A percentile compares a stretch with the other conserved stretches of the same genome.
Conservation (phyloP, 2,113 vertebrate genomes). For the Patagioenas fasciata region DNA sequence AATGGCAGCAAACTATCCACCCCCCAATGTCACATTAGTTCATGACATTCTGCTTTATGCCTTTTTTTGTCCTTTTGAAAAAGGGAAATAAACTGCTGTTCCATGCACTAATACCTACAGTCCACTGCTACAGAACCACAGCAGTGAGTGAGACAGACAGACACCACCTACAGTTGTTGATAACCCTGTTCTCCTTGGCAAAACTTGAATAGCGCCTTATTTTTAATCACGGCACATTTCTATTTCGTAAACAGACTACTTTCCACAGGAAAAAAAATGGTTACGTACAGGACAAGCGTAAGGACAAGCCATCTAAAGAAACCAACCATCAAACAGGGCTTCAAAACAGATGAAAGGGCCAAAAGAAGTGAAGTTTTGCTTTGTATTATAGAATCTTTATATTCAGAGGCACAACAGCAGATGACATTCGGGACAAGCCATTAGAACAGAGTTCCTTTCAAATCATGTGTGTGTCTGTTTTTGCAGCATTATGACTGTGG, state of each 20-base stretch:
- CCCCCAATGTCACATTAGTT: background rate
- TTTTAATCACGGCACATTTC: background rate
- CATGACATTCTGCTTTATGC: background rate
- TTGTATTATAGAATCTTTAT: background rate
- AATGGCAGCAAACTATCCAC: background rate
- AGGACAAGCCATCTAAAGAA: background rate
- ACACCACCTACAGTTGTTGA: background rate
- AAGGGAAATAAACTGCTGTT: background rate
- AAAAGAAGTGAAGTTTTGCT: background rate
- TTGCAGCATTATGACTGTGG: background rate
- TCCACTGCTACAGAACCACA: background rate
- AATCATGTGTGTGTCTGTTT: background rate
- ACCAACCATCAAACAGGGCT: background rate
- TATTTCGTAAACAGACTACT: background rate
- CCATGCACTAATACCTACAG: background rate
- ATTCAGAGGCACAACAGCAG: background rate
- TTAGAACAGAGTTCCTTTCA: background rate
- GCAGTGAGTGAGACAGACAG: background rate
- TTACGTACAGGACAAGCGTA: background rate
- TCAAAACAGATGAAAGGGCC: conserved; percentile 21
- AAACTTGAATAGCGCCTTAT: background rate
- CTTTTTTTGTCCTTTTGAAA: background rate
- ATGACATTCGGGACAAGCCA: background rate
- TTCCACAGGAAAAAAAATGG: background rate
- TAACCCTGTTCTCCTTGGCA: background rate